Conservation (phyloP, 2,797 vertebrate species). For the Sardinella longiceps region DNA sequence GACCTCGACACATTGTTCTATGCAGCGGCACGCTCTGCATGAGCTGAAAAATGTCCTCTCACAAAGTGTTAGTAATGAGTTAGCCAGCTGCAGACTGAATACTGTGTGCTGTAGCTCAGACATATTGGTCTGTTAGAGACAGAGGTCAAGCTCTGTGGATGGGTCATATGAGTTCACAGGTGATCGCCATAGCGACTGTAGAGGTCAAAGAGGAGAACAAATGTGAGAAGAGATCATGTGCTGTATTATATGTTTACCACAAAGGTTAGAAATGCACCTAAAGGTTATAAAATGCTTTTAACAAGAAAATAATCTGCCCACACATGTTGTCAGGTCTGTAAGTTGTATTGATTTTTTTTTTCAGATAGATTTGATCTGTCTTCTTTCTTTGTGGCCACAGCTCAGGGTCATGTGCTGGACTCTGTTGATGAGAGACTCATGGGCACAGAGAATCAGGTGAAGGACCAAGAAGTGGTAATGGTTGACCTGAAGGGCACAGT, state of each 20-base stretch:
- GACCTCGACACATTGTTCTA: background rate
- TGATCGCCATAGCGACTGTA: background rate
- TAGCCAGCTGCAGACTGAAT: background rate
- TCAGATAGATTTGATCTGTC: background rate
- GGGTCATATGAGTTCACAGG: background rate
- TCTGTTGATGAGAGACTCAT: background rate
- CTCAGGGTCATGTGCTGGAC: background rate
- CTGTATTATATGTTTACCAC: background rate
- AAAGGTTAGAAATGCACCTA: background rate
- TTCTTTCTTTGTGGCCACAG: background rate
- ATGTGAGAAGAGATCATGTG: background rate
- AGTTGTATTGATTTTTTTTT: background rate
- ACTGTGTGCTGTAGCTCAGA: background rate
- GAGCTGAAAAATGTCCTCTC: background rate
- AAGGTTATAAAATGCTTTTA: background rate
- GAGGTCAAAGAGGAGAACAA: background rate
- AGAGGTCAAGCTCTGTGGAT: no score
- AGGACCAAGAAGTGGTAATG: background rate
- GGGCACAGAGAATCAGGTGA: background rate
- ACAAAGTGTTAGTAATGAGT: background rate
- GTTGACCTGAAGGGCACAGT: background rate
- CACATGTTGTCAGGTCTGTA: no score
- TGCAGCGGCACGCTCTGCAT: background rate
- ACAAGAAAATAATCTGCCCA: background rate
- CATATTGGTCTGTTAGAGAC: background rate